phyloP scores from a whole-genome alignment of 2,888 invertebrate genomes.

The Diabrotica balteata region DNA sequence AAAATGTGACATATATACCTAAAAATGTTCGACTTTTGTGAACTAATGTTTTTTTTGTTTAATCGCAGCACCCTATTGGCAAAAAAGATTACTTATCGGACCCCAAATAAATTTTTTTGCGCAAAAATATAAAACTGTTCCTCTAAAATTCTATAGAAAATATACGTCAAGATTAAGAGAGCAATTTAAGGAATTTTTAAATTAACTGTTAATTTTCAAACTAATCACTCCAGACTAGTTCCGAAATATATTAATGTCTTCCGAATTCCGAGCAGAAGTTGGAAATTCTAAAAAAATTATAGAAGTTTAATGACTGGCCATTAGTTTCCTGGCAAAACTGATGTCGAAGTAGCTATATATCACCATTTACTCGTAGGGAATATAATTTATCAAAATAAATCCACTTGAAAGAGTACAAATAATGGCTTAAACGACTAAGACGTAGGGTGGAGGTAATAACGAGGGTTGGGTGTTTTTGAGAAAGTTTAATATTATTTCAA shows the following conservation, averaged over 20 bases:
- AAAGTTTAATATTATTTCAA: too few species aligned
- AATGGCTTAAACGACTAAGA: conserved; percentile 8
- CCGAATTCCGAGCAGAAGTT: conserved; percentile 7
- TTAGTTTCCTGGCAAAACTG: conserved; percentile 26
- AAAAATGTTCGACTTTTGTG: too few species aligned
- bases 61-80: too few species aligned
- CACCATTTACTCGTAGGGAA: conserved; percentile 27
- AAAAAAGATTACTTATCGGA: too few species aligned
- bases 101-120: too few species aligned
- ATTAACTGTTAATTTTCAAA: background rate
- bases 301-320: conserved; percentile 29
- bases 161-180: too few species aligned
- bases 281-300: conserved; percentile 20
- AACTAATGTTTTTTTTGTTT: too few species aligned
- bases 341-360: conserved; percentile 31
- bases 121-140: too few species aligned
- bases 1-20: too few species aligned
- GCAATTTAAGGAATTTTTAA: background rate
- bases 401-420: conserved; percentile 26
- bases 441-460: background rate
- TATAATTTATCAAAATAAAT: conserved; percentile 34
- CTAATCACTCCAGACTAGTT: background rate
- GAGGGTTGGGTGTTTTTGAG: too few species aligned
- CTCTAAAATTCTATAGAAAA: too few species aligned
- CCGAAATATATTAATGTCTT: conserved; percentile 18